Evolutionary conservation across 2,888 invertebrate species (phyloP), one percentile per base, ranked within the genome.

Genomic region (Yponomeuta plumbellus): DNA sequence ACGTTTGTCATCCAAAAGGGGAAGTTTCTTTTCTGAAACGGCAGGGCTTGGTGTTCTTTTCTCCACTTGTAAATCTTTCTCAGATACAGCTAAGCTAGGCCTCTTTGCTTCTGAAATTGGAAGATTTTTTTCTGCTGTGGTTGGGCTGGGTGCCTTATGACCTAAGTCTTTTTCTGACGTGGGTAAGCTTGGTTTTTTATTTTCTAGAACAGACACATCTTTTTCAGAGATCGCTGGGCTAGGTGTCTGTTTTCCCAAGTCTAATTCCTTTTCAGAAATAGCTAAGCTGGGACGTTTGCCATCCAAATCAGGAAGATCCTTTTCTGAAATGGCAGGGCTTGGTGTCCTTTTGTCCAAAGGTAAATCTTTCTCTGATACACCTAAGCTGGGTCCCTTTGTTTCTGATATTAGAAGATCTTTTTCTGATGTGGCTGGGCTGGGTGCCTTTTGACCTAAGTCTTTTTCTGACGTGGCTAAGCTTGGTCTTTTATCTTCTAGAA

Each of bases 171-270:
- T 66, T 0, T 66, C 66, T n/a, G 61, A 65, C 6, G 11, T 26
- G 5, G 13, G 22, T 22, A 8, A 61, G 23, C 68, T 68, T 4
- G n/a, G 13, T 10, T 21, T 61, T 22, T 66, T 67, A 2, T 67
- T 61, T 23, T 56, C 52, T 0, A 39, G 40, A 59, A 66, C 65
- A 13, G 64, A 21, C 0, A 34, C 22, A 13, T 22, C 63, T 21
- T 13, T 68, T 57, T 66, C 66, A 5, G 61, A 64, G 1, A 40
- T 21, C 10, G 20, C 23, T 13, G 64, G 64, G 26, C 64, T 67
- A 3, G 59, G 40, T 0, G 26, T 59, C 26, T 64, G 66, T 2
- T 67, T 62, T 5, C 57, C 62, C 21, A 65, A 26, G 2, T 11
- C 57, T 26, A 13, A 26, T 64, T 44, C 2, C 58, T 65, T 68